Evolutionary conservation across 1,140 invertebrate species (phyloP).

Genomic region (Phenacoccus solenopsis): DNA sequence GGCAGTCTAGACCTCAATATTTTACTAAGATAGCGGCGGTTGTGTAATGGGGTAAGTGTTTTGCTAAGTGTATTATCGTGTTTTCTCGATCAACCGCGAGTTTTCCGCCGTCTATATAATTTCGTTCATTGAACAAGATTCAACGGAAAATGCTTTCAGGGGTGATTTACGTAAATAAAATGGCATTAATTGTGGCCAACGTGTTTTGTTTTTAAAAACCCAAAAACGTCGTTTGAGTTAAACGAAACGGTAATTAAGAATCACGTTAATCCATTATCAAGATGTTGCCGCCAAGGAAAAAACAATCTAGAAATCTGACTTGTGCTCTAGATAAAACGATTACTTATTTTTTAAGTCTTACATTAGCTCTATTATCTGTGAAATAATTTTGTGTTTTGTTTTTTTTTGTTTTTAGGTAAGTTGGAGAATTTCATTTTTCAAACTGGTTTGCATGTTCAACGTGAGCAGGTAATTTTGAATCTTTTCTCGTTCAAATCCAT

Average conservation of each 20-base stretch:
- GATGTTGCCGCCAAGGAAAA: too few relatives aligned
- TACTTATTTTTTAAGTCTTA: too few relatives aligned
- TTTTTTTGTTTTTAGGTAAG: too few relatives aligned
- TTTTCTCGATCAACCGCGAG: neutral
- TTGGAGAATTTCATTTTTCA: too few relatives aligned
- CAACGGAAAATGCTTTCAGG: neutral
- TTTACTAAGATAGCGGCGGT: neutral
- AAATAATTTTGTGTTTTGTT: too few relatives aligned
- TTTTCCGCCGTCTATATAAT: neutral
- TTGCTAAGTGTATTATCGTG: constrained; percentile 1
- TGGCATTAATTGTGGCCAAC: neutral
- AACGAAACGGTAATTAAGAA: neutral
- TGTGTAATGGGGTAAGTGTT: neutral
- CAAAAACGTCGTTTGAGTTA: neutral
- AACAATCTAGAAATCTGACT: too few relatives aligned
- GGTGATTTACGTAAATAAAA: constrained; percentile 3
- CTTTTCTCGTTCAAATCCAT: too few relatives aligned
- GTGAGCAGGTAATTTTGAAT: too few relatives aligned
- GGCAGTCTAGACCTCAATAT: constrained; percentile 1
- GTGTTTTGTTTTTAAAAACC: neutral
- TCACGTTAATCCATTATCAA: neutral
- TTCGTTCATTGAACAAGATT: neutral
- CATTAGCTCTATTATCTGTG: too few relatives aligned
- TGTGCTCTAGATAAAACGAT: too few relatives aligned
- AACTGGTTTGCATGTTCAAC: too few relatives aligned